These are phyloP conservation scores for Hetaerina americana DNA, from an alignment of 1,140 invertebrate genomes.

Conservation along the genomic window DNA sequence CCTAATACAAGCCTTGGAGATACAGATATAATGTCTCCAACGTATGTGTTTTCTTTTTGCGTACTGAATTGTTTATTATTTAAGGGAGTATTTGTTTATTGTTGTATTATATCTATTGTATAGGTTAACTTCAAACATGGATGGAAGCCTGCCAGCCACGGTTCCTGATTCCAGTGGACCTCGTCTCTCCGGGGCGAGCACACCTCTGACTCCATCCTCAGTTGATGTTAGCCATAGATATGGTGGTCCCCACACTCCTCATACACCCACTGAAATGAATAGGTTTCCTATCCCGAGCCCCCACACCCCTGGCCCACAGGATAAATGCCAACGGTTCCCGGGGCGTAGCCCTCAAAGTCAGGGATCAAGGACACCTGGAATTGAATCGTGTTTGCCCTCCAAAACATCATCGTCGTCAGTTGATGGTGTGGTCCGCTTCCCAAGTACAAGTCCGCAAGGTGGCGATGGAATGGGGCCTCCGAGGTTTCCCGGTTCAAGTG, in stretches of 20 bases:
- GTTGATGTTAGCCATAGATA: slow-evolving; percentile 27
- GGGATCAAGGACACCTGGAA: slow-evolving; percentile 11
- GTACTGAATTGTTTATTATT: slow-evolving; percentile 16
- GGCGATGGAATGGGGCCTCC: slow-evolving; percentile 13
- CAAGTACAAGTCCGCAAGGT: slow-evolving; percentile 17
- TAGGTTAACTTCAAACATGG: slow-evolving; percentile 2
- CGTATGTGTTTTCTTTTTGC: neutral
- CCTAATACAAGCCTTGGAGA: slow-evolving; percentile 83
- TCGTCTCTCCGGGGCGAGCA: slow-evolving; percentile 30
- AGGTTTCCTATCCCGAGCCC: slow-evolving; percentile 34
- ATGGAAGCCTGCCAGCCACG: slow-evolving; percentile 10
- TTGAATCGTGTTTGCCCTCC: slow-evolving; percentile 2
- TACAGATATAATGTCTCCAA: slow-evolving; percentile 39
- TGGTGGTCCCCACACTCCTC: slow-evolving; percentile 12
- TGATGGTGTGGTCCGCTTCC: slow-evolving; percentile 16
- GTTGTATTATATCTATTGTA: neutral
- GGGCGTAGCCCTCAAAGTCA: slow-evolving; percentile 21
- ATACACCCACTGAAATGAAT: slow-evolving; percentile 23
- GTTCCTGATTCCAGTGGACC: slow-evolving; percentile 15
- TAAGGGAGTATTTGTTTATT: neutral
- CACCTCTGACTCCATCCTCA: slow-evolving; percentile 28
- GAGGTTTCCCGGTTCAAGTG: slow-evolving; percentile 15
- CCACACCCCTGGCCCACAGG: slow-evolving; percentile 25
- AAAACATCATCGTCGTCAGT: slow-evolving; percentile 9
- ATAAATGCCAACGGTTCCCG: slow-evolving; percentile 22